phyloP scores from a whole-genome alignment of 2,888 invertebrate species.

The Pseudococcus viburni region DNA sequence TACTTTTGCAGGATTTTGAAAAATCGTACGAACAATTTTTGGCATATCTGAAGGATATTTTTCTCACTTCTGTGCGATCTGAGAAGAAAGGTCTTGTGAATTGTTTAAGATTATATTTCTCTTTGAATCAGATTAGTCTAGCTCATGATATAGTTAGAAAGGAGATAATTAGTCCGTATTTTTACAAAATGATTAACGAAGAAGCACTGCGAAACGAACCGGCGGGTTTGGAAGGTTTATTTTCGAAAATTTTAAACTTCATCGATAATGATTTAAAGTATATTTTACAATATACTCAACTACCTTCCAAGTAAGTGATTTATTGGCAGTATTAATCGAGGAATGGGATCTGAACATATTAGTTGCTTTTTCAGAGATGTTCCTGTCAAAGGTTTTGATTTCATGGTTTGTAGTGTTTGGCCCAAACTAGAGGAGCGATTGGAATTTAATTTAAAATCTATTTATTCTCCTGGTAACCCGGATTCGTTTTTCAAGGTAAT shows the following conservation, averaged over 20 bases:
- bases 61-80: slow-evolving; percentile 72
- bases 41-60: slow-evolving; percentile 74
- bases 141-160: slow-evolving; percentile 80
- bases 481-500: slow-evolving; percentile 83
- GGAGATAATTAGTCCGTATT: slow-evolving; percentile 78
- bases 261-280: slow-evolving; percentile 79
- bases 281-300: slow-evolving; percentile 70
- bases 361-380: slow-evolving; percentile 70
- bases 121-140: slow-evolving; percentile 79
- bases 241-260: slow-evolving; percentile 80
- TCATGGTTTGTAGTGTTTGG: slow-evolving; percentile 90
- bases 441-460: slow-evolving; percentile 84
- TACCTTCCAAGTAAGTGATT: slow-evolving; percentile 21
- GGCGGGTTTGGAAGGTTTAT: slow-evolving; percentile 81
- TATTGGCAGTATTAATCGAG: not conserved
- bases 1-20: slow-evolving; percentile 70
- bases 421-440: slow-evolving; percentile 86
- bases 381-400: slow-evolving; percentile 78
- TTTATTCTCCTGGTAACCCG: slow-evolving; percentile 94
- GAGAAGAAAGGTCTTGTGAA: slow-evolving; percentile 73
- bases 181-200: slow-evolving; percentile 82
- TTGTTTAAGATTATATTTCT: slow-evolving; percentile 77
- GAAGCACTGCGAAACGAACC: slow-evolving; percentile 76
- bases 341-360: slow-evolving; percentile 45
- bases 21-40: slow-evolving; percentile 72